Evolutionary conservation across 2,797 vertebrate species (phyloP).

Genomic region (Telmatherina bonti): DNA sequence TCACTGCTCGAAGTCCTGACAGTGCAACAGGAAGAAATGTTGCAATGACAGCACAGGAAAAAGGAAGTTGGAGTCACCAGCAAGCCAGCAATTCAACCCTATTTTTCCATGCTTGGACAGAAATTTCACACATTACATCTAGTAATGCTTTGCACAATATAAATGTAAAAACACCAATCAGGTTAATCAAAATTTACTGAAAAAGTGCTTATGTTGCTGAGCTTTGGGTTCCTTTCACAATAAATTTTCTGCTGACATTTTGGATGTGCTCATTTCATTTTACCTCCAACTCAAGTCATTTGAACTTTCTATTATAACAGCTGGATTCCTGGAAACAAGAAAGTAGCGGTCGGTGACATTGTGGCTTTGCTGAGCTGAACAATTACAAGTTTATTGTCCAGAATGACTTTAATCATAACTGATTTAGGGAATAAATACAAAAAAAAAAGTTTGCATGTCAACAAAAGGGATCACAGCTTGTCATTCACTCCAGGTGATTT

Average conservation of each 20-base stretch:
- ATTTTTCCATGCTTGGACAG: background rate
- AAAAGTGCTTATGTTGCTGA: background rate
- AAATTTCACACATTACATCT: too few relatives aligned
- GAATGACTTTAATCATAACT: background rate
- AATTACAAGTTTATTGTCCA: background rate
- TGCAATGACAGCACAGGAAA: slow-evolving; percentile 73
- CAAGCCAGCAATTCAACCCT: slow-evolving; percentile 24
- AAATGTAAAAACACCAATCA: background rate
- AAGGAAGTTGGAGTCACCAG: slow-evolving; percentile 53
- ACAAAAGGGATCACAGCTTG: background rate
- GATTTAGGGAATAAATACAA: background rate
- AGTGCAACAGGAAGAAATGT: slow-evolving; percentile 54
- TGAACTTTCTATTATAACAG: background rate
- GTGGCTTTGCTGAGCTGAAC: background rate
- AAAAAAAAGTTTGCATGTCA: background rate
- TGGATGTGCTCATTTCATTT: background rate
- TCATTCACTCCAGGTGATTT: background rate
- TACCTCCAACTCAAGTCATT: background rate
- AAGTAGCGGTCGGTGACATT: too few relatives aligned
- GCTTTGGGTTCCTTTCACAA: background rate
- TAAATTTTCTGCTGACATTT: background rate
- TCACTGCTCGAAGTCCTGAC: slow-evolving; percentile 48
- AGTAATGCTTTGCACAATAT: too few relatives aligned
- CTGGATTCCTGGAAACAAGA: background rate
- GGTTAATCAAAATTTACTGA: background rate